Evolutionary conservation across 1,140 invertebrate species (phyloP).

Genomic region (Polypedilum vanderplanki): DNA sequence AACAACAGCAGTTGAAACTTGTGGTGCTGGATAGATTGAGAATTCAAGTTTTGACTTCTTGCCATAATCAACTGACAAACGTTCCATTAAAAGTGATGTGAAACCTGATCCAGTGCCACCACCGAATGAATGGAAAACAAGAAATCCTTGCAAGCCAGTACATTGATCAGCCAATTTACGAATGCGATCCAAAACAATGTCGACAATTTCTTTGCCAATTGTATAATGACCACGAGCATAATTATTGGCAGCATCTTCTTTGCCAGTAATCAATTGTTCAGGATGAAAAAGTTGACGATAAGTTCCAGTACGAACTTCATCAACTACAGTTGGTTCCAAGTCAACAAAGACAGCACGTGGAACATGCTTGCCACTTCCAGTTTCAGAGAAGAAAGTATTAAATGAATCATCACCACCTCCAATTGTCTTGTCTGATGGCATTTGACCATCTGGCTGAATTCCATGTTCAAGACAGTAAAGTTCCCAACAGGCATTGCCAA

Average conservation of each 20-base stretch:
- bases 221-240: constrained; percentile 82
- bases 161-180: constrained; percentile 69
- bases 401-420: constrained; percentile 67
- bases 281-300: constrained; percentile 68
- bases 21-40: constrained; percentile 78
- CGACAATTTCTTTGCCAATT: constrained; percentile 79
- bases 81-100: constrained; percentile 72
- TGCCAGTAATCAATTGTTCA: constrained; percentile 65
- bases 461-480: constrained; percentile 85
- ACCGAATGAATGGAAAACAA: constrained; percentile 80
- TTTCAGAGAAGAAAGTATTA: constrained; percentile 79
- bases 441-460: constrained; percentile 80
- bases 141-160: constrained; percentile 72
- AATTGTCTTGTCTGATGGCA: constrained; percentile 67
- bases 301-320: constrained; percentile 63
- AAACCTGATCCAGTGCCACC: constrained; percentile 82
- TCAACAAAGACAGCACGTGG: constrained; percentile 60
- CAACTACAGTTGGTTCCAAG: constrained; percentile 68
- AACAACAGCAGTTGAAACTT: constrained; percentile 74
- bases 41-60: constrained; percentile 80
- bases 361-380: constrained; percentile 65
- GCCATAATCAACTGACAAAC: constrained; percentile 70
- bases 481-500: constrained; percentile 81
- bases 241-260: constrained; percentile 78
- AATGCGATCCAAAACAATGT: constrained; percentile 68